Evolutionary conservation across 2,888 invertebrate genomes (phyloP).

Genomic region (Polydrusus cervinus): DNA sequence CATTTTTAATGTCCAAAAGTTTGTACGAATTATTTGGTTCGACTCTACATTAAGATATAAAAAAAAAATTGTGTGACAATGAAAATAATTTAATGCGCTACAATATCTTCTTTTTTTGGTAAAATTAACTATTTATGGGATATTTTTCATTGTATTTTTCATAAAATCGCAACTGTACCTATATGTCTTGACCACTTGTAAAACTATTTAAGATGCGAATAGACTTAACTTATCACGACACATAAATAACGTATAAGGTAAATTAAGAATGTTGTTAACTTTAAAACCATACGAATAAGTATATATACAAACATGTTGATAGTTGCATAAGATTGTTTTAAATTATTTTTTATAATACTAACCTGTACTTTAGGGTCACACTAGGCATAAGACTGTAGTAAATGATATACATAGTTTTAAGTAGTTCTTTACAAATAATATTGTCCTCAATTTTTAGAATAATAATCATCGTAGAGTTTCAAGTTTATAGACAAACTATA

Average conservation of each 20-base stretch:
- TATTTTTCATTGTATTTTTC: too few species aligned
- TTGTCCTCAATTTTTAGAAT: conserved; percentile 26
- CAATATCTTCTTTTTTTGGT: too few species aligned
- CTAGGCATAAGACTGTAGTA: conserved; percentile 59
- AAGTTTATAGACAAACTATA: not conserved
- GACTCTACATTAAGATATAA: too few species aligned
- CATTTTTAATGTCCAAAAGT: too few species aligned
- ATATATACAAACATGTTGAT: conserved; percentile 58
- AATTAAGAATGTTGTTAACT: conserved; percentile 25
- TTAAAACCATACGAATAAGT: conserved; percentile 35
- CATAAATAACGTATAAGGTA: not conserved
- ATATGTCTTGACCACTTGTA: too few species aligned
- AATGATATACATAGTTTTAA: conserved; percentile 17
- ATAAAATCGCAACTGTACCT: too few species aligned
- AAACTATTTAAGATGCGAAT: not conserved
- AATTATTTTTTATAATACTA: conserved; percentile 65
- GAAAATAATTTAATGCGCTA: too few species aligned
- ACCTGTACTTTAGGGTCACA: conserved; percentile 55
- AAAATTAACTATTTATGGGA: too few species aligned
- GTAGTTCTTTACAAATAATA: conserved; percentile 18
- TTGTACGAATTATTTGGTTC: too few species aligned
- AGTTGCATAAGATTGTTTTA: conserved; percentile 63
- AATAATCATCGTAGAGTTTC: not conserved
- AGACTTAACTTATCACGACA: not conserved
- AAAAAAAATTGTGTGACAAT: too few species aligned